Conservation (phyloP, 2,113 vertebrate species). For the Setophaga coronata region DNA sequence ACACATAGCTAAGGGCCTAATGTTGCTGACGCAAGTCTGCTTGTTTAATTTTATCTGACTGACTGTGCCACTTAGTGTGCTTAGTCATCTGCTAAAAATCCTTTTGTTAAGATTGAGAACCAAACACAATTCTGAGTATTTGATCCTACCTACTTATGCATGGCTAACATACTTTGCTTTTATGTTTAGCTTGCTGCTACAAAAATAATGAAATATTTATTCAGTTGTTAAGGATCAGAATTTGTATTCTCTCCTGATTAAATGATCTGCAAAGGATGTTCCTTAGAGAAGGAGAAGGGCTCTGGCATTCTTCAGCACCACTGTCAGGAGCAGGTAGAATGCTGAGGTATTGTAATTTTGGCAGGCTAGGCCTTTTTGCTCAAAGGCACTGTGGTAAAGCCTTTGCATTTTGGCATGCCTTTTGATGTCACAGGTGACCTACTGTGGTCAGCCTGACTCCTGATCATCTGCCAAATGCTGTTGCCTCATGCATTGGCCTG, state of each 20-base stretch:
- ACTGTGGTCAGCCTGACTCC: not conserved
- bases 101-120: constrained; percentile 7
- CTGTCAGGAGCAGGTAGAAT: not conserved
- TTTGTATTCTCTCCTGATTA: not conserved
- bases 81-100: constrained; percentile 50
- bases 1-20: not conserved
- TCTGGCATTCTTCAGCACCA: not conserved
- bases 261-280: not conserved
- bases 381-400: not conserved
- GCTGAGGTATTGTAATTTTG: not conserved
- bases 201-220: constrained; percentile 42
- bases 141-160: constrained; percentile 32
- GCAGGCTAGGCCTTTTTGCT: not conserved
- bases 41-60: constrained; percentile 14
- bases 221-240: constrained; percentile 14
- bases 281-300: not conserved
- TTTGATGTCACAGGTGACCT: not conserved
- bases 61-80: not conserved
- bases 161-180: constrained; percentile 4
- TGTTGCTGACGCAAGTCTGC: not conserved
- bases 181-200: not conserved
- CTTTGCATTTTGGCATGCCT: not conserved
- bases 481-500: not conserved
- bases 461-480: not conserved
- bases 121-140: not conserved